Evolutionary conservation across 2,888 invertebrate genomes (phyloP).

Genomic region (Acanthosepion pharaonis): DNA sequence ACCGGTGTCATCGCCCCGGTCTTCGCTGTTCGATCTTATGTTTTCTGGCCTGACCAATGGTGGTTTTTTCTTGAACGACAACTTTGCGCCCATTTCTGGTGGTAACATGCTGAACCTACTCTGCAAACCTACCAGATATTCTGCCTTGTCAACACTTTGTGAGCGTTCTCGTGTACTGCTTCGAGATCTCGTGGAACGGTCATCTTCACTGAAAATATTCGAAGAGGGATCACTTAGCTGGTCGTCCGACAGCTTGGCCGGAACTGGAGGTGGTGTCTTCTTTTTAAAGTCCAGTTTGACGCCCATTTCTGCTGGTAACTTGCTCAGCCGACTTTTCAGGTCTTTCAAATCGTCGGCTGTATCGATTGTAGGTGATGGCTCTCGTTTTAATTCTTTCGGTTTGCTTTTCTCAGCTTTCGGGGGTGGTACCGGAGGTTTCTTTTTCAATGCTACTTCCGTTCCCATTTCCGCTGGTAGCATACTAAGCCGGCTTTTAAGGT

Average conservation of each 20-base stretch:
- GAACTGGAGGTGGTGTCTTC: neutral
- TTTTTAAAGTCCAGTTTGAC: constrained; percentile 20
- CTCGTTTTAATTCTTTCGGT: neutral
- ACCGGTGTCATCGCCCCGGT: neutral
- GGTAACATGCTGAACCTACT: constrained; percentile 24
- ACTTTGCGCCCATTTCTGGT: constrained; percentile 14
- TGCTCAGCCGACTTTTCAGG: constrained; percentile 1
- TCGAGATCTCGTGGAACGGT: neutral
- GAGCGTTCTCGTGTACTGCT: neutral
- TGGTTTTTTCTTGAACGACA: neutral
- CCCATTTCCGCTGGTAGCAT: constrained; percentile 23
- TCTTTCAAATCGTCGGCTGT: neutral
- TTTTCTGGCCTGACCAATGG: neutral
- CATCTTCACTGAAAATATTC: neutral
- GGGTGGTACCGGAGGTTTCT: neutral
- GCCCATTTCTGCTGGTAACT: constrained; percentile 14
- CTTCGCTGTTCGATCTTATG: neutral
- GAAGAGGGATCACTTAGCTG: neutral
- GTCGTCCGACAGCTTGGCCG: neutral
- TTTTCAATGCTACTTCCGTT: neutral
- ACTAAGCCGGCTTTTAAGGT: constrained; percentile 34
- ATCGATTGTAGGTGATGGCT: neutral
- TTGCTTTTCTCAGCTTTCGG: neutral
- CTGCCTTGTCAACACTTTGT: neutral
- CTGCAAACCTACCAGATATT: neutral